These are phyloP conservation scores for Dolichotis patagonum DNA, from an alignment of 2,113 vertebrate species.

Conservation along the genomic window DNA sequence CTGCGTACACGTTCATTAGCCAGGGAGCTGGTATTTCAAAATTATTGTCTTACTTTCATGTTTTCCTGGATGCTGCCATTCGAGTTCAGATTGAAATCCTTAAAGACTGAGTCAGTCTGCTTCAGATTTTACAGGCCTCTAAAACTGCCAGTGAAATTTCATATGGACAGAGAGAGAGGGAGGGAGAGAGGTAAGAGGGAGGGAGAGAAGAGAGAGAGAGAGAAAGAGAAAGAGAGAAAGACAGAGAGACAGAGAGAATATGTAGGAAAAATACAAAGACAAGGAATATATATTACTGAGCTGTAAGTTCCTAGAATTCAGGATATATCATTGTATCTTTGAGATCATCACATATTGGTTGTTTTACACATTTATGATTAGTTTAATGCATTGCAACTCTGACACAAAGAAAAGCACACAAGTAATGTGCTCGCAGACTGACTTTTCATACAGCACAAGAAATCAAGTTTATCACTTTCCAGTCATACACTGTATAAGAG, in stretches of 20 bases:
- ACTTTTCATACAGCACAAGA: neutral
- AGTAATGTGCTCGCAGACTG: neutral
- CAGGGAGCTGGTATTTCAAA: neutral
- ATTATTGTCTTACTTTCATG: neutral
- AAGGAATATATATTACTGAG: neutral
- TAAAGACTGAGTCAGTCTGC: conserved; percentile 39
- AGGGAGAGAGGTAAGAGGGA: neutral
- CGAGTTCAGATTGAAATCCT: conserved; percentile 28
- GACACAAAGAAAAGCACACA: neutral
- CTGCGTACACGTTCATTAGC: neutral
- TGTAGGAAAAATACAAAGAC: neutral
- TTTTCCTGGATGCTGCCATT: neutral
- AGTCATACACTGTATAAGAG: neutral
- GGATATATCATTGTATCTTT: neutral
- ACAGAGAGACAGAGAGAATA: neutral
- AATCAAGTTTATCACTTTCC: neutral
- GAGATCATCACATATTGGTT: neutral
- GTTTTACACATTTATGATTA: neutral
- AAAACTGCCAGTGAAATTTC: conserved; percentile 52
- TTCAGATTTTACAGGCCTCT: conserved; percentile 42
- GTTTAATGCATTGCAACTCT: neutral
- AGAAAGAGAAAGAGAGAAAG: neutral
- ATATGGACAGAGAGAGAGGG: neutral
- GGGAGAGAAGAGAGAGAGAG: neutral
- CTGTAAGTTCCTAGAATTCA: neutral